Evolutionary conservation across 2,797 vertebrate species (phyloP), one percentile per base, ranked within the genome.

Genomic region (Ceyx erithaca): DNA sequence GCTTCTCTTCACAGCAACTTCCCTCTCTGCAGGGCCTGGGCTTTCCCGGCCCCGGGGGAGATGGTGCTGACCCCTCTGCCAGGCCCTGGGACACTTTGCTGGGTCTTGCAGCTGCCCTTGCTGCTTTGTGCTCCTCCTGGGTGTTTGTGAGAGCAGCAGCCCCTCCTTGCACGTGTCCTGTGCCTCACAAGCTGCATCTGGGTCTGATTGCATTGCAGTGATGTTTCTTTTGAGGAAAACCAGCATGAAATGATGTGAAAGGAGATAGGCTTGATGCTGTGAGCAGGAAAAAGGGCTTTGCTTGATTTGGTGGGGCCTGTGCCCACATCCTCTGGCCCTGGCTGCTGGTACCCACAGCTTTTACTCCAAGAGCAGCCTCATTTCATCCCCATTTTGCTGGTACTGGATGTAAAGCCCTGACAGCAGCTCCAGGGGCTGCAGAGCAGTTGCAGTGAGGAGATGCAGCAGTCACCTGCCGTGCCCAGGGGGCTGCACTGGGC

Each of bases 201-300:
- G 0, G 26, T 20, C 26, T 14, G 2, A 12, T 4, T 7, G 8
- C 17, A 3, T 2, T 15, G 20, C 49, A 14, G 37, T 5, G 49
- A 51, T 16, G 0, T 6, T 41, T 49, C 35, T 46, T 51, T 37
- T 9, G 14, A 4, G 63, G 72, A 28, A 54, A 76, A 55, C 0
- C 22, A 66, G 10, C n/a, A 5, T 19, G 23, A 52, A 73, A 20
- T 28, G 30, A 10, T 21, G 10, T 1, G 2, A 8, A 28, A 5
- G 9, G 26, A 54, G 64, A 26, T 2, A 6, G 9, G 5, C 12
- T 4, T 0, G 0, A 59, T 40, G n/a, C 1, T 45, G 40, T 6
- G 49, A 59, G 75, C 40, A 18, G 62, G 62, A 30, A 57, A 43
- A 43, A 33, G 40, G 35, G 52, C 18, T 61, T 31, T 12, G 45